phyloP scores from a whole-genome alignment of 2,797 vertebrate genomes.

The Pelobates cultripes region DNA sequence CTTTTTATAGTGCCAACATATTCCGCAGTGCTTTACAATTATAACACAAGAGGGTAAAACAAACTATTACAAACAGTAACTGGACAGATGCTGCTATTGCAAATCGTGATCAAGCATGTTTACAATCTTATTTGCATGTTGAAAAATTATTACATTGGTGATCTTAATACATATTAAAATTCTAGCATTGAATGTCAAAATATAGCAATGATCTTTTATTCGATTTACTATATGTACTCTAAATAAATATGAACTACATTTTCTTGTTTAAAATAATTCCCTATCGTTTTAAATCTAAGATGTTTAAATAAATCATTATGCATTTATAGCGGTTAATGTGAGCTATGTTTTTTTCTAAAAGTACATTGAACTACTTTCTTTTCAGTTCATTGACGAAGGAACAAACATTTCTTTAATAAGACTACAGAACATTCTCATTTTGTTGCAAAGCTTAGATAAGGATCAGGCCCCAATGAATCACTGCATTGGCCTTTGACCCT shows the following conservation, averaged over 20 bases:
- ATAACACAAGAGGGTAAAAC: too few species aligned
- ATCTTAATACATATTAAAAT: too few species aligned
- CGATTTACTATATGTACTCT: too few species aligned
- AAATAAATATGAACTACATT: background rate
- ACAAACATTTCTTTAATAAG: slow-evolving; percentile 94
- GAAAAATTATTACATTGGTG: too few species aligned
- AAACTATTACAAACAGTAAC: too few species aligned
- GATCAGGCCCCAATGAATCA: slow-evolving; percentile 82
- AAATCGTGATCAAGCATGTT: too few species aligned
- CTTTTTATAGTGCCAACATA: too few species aligned
- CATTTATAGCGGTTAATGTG: slow-evolving; percentile 75
- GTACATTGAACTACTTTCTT: slow-evolving; percentile 73
- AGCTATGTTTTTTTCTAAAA: slow-evolving; percentile 73
- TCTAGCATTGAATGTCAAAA: too few species aligned
- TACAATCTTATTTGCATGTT: too few species aligned
- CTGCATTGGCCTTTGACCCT: slow-evolving; percentile 86
- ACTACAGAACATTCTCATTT: slow-evolving; percentile 77
- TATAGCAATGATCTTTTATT: too few species aligned
- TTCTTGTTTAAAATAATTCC: background rate
- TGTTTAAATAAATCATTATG: slow-evolving; percentile 66
- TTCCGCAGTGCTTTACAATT: too few species aligned
- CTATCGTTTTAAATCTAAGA: background rate
- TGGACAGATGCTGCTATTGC: too few species aligned
- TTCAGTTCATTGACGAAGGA: slow-evolving; percentile 76
- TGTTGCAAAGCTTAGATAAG: slow-evolving; percentile 86